Percentiles rank a stretch among this genome's conserved stretches.
Conservation (phyloP, 2,888 invertebrate genomes). For the Sialis lutaria region DNA sequence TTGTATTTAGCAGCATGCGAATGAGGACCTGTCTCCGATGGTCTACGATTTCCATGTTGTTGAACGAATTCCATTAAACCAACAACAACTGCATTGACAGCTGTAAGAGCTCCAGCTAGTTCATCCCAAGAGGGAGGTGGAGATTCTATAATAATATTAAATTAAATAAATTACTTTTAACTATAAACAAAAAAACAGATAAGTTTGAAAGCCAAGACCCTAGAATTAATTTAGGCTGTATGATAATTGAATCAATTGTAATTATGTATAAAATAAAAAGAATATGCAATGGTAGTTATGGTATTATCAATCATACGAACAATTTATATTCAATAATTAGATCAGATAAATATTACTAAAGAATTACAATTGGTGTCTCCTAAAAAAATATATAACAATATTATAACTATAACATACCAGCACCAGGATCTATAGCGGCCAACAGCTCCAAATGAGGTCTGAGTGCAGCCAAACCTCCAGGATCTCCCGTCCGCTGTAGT, state of each 20-base stretch:
- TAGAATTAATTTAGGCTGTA: background rate
- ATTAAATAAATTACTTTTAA: slow-evolving; percentile 1
- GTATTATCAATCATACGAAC: too few relatives aligned
- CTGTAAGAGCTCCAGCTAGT: slow-evolving; percentile 46
- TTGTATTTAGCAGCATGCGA: slow-evolving; percentile 62
- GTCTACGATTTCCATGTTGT: slow-evolving; percentile 51
- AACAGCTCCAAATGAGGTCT: slow-evolving; percentile 67
- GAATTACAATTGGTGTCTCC: background rate
- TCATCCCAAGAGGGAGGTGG: slow-evolving; percentile 43
- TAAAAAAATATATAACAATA: background rate
- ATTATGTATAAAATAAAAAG: too few relatives aligned
- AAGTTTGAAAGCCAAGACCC: background rate
- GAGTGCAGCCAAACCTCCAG: slow-evolving; percentile 60
- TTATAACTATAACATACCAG: slow-evolving; percentile 32
- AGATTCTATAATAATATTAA: slow-evolving; percentile 28
- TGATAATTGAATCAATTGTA: background rate
- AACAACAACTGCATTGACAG: slow-evolving; percentile 51
- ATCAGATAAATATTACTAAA: slow-evolving; percentile 1
- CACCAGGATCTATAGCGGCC: slow-evolving; percentile 72
- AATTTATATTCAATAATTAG: background rate
- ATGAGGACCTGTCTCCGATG: slow-evolving; percentile 34
- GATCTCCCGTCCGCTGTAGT: slow-evolving; percentile 76
- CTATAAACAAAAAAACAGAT: background rate
- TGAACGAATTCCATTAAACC: slow-evolving; percentile 63
- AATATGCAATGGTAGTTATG: too few relatives aligned